Evolutionary conservation across 2,797 vertebrate species (phyloP).

Genomic region (Carcharodon carcharias): DNA sequence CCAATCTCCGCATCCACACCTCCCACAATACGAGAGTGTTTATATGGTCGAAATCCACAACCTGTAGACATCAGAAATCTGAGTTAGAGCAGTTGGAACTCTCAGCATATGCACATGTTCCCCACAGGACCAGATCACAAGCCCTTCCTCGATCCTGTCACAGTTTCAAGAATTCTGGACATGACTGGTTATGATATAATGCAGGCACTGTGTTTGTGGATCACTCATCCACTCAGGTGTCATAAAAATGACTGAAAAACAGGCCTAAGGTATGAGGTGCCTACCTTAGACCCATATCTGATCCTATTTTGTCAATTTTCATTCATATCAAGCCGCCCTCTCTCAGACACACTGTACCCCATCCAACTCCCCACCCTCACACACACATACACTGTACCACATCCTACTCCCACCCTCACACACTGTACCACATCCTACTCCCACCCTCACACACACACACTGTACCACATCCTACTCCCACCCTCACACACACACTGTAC

Average conservation of each 20-base stretch:
- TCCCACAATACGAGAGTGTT: slow-evolving; percentile 74
- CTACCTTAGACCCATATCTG: not conserved
- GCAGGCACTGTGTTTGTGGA: not conserved
- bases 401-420: too few relatives aligned
- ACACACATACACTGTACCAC: too few relatives aligned
- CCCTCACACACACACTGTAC: too few relatives aligned
- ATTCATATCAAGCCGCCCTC: not conserved
- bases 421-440: too few relatives aligned
- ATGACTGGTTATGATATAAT: not conserved
- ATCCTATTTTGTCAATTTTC: not conserved
- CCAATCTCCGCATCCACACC: slow-evolving; percentile 68
- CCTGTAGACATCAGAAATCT: slow-evolving; percentile 53
- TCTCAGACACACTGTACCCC: not conserved
- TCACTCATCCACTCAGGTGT: not conserved
- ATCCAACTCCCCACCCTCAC: too few relatives aligned
- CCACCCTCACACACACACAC: too few relatives aligned
- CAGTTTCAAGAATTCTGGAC: not conserved
- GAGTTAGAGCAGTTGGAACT: not conserved
- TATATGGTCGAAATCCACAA: slow-evolving; percentile 66
- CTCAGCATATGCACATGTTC: not conserved
- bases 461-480: too few relatives aligned
- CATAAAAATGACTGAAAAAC: not conserved
- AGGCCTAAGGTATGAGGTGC: not conserved
- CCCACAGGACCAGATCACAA: not conserved
- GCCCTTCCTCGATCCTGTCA: not conserved